phyloP scores from a whole-genome alignment of 2,888 invertebrate genomes.

The Ceriagrion tenellum region DNA sequence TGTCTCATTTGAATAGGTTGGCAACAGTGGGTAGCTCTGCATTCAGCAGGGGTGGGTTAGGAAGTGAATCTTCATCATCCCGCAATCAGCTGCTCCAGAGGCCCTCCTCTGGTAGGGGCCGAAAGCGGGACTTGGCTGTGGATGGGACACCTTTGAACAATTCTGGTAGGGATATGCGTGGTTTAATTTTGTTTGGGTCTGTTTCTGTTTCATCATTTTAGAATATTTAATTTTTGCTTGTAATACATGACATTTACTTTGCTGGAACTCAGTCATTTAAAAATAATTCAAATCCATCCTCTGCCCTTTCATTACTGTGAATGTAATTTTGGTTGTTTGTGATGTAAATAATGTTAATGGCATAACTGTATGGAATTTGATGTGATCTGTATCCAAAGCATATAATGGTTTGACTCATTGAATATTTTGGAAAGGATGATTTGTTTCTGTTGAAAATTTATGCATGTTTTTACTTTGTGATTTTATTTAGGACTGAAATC shows the following conservation, averaged over 20 bases:
- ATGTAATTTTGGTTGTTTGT: neutral
- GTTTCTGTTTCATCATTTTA: neutral
- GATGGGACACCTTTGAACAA: slow-evolving; percentile 66
- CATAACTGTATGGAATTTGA: neutral
- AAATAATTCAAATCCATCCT: neutral
- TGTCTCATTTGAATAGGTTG: slow-evolving; percentile 28
- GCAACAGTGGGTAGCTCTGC: slow-evolving; percentile 50
- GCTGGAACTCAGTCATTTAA: neutral
- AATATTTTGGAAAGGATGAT: neutral
- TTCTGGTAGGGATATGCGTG: slow-evolving; percentile 54
- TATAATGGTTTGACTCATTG: neutral
- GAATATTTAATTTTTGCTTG: neutral
- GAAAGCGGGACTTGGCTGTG: slow-evolving; percentile 69
- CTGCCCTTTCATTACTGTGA: neutral
- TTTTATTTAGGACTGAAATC: neutral
- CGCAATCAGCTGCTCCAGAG: slow-evolving; percentile 63
- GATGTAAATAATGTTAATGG: neutral
- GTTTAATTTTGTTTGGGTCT: neutral
- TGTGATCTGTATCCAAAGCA: neutral
- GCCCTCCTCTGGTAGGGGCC: slow-evolving; percentile 68
- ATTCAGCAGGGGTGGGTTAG: slow-evolving; percentile 58
- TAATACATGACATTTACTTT: neutral
- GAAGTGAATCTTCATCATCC: slow-evolving; percentile 57
- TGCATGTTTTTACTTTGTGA: slow-evolving; percentile 27
- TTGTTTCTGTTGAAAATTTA: neutral